These are phyloP conservation scores for Trichogramma dendrolimi DNA, from an alignment of 2,888 invertebrate genomes.

Conservation along the genomic window DNA sequence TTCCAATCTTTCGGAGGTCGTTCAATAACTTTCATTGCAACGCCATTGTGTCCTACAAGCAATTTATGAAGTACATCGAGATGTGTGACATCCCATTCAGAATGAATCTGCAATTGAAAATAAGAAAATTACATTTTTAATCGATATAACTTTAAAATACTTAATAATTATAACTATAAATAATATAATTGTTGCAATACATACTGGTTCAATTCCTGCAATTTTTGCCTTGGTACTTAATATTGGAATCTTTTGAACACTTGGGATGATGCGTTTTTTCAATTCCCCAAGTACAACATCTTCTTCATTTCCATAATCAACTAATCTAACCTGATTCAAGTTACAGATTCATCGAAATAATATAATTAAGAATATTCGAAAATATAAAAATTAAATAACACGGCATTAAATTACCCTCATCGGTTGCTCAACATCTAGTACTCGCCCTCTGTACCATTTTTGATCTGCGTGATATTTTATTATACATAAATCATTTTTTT, in stretches of 20 bases:
- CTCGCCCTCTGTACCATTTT: slow-evolving; percentile 68
- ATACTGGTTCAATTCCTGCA: slow-evolving; percentile 55
- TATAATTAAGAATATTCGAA: not conserved
- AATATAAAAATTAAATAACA: not conserved
- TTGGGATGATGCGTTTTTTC: slow-evolving; percentile 58
- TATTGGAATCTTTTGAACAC: slow-evolving; percentile 62
- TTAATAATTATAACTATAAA: no score
- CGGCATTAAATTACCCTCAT: not conserved
- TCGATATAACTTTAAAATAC: no score
- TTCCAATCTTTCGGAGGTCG: not conserved
- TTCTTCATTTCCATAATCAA: slow-evolving; percentile 83
- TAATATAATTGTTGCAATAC: slow-evolving; percentile 10
- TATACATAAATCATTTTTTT: slow-evolving; percentile 64
- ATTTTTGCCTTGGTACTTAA: slow-evolving; percentile 64
- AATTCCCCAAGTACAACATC: slow-evolving; percentile 57
- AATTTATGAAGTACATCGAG: slow-evolving; percentile 62
- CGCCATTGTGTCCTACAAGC: slow-evolving; percentile 48
- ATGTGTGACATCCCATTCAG: slow-evolving; percentile 54
- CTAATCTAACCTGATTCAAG: slow-evolving; percentile 58
- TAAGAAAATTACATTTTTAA: no score
- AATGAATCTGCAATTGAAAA: slow-evolving; percentile 21
- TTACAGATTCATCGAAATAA: not conserved
- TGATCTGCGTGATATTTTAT: slow-evolving; percentile 65
- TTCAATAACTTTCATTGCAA: no score
- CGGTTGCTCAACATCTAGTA: slow-evolving; percentile 51